Evolutionary conservation across 2,113 vertebrate genomes (phyloP).

Genomic region (Eonycteris spelaea): DNA sequence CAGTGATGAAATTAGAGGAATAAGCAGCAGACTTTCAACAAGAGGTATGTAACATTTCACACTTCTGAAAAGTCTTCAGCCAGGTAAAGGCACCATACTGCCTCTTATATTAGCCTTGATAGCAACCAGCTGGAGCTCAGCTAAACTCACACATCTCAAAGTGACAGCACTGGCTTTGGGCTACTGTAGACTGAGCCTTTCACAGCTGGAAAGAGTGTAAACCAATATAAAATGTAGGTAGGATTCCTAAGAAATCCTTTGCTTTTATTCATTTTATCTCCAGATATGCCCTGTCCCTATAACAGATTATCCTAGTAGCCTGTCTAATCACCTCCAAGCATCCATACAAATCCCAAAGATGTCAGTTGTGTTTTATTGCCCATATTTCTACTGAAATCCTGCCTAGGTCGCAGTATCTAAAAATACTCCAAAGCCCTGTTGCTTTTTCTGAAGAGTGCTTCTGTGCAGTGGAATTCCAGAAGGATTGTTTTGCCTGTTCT

Average conservation of each 20-base stretch:
- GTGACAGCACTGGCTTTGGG: conserved; percentile 76
- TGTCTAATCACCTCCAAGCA: conserved; percentile 61
- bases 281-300: conserved; percentile 50
- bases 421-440: conserved; percentile 40
- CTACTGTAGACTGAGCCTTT: conserved; percentile 53
- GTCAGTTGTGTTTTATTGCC: conserved; percentile 42
- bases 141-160: conserved; percentile 74
- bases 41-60: conserved; percentile 70
- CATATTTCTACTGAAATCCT: conserved; percentile 39
- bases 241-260: conserved; percentile 51
- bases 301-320: conserved; percentile 45
- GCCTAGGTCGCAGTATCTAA: conserved; percentile 17
- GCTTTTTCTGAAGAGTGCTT: conserved; percentile 13
- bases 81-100: conserved; percentile 75
- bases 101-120: conserved; percentile 73
- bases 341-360: conserved; percentile 58
- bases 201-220: conserved; percentile 75
- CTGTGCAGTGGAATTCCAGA: not conserved
- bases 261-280: conserved; percentile 64
- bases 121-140: conserved; percentile 79
- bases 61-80: conserved; percentile 60
- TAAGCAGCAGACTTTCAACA: conserved; percentile 66
- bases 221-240: conserved; percentile 32
- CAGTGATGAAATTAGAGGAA: conserved; percentile 66
- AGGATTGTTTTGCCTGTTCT: conserved; percentile 19